Evolutionary conservation across 2,797 vertebrate genomes (phyloP).

Genomic region (Betta splendens): DNA sequence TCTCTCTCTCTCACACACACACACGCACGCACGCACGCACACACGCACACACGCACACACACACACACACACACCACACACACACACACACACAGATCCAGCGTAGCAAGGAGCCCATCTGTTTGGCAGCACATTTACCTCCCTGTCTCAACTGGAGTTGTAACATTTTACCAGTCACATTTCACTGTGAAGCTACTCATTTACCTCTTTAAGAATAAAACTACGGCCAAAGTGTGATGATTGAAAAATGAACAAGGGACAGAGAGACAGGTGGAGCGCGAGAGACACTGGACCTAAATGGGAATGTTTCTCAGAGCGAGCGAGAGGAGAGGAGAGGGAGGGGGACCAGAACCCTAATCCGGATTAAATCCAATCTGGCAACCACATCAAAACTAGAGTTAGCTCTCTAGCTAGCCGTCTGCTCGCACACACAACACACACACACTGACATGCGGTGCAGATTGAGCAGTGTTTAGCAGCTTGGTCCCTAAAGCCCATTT

Average conservation of each 20-base stretch:
- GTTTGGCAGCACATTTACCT: conserved; percentile 65
- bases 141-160: conserved; percentile 57
- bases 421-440: conserved; percentile 55
- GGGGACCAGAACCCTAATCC: conserved; percentile 78
- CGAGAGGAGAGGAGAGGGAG: conserved; percentile 32
- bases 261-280: conserved; percentile 41
- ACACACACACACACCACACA: no score
- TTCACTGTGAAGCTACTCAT: conserved; percentile 65
- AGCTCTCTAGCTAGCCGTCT: conserved; percentile 89
- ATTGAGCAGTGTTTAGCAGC: conserved; percentile 89
- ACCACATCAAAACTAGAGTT: conserved; percentile 85
- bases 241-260: conserved; percentile 63
- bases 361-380: conserved; percentile 98
- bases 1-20: no score
- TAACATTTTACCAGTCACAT: conserved; percentile 75
- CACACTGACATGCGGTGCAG: conserved; percentile 53
- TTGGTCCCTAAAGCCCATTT: conserved; percentile 86
- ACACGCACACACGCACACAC: no score
- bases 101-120: conserved; percentile 61
- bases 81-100: conserved; percentile 46
- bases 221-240: conserved; percentile 47
- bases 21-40: conserved; percentile 15
- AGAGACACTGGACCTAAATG: conserved; percentile 40
- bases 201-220: conserved; percentile 57
- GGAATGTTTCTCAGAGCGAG: conserved; percentile 51